Evolutionary conservation across 2,888 invertebrate species (phyloP).

Genomic region (Hetaerina titia): DNA sequence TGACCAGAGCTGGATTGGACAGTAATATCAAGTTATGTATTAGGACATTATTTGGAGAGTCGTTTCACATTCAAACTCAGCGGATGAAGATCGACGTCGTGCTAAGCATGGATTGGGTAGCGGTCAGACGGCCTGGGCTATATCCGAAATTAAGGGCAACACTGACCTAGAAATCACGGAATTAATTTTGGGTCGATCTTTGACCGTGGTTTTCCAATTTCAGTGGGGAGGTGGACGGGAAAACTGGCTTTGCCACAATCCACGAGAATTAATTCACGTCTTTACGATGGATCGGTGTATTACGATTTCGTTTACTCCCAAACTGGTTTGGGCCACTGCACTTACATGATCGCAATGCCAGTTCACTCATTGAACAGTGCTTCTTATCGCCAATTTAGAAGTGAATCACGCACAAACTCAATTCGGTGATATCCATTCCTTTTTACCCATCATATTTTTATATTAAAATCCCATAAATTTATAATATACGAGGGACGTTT

Average conservation of each 20-base stretch:
- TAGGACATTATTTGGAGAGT: not conserved
- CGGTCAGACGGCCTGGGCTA: not conserved
- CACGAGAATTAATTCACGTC: not conserved
- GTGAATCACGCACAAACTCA: too few species aligned
- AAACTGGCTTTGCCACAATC: slow-evolving; percentile 13
- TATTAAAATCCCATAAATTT: too few species aligned
- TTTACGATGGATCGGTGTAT: not conserved
- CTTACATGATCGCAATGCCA: not conserved
- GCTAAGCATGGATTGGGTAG: not conserved
- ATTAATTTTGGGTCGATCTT: slow-evolving; percentile 27
- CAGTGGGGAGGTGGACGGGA: not conserved
- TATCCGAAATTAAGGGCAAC: slow-evolving; percentile 22
- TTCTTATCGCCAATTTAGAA: too few species aligned
- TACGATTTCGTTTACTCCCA: not conserved
- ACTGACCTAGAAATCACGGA: slow-evolving; percentile 12
- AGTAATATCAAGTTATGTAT: not conserved
- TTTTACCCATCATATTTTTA: too few species aligned
- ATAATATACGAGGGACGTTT: too few species aligned
- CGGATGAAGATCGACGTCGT: not conserved
- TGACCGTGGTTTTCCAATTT: slow-evolving; percentile 11
- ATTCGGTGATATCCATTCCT: too few species aligned
- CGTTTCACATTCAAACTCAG: not conserved
- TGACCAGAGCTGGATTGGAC: not conserved
- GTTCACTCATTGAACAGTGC: not conserved
- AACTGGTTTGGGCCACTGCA: not conserved